A percentile compares a stretch with the other conserved stretches of the same genome.
These are phyloP conservation scores for Aphrocallistes beatrix DNA, from an alignment of 37 sponge, comb jelly and placozoan genomes.

Conservation along the genomic window DNA sequence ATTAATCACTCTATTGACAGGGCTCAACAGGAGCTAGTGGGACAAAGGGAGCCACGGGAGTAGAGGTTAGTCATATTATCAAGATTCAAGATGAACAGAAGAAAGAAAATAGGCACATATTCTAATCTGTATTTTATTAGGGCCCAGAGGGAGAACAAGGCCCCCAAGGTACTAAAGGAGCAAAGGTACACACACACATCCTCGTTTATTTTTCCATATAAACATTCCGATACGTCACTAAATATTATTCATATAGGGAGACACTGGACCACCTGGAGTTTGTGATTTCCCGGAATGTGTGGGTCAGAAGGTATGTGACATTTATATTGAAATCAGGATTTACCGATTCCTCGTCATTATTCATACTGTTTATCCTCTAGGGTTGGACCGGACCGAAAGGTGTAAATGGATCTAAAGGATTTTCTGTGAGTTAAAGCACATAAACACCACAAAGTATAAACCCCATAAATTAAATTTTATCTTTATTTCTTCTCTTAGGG, in stretches of 20 bases:
- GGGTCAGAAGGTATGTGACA: no score
- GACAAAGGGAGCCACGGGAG: not conserved
- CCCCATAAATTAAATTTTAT: not conserved
- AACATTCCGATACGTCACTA: no score
- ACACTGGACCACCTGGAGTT: no score
- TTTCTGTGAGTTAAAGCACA: not conserved
- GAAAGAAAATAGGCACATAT: no score
- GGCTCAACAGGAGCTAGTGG: not conserved
- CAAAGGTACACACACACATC: not conserved
- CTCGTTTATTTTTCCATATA: no score
- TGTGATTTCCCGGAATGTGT: no score
- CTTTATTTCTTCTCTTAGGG: not conserved
- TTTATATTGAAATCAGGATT: no score
- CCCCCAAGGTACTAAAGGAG: not conserved
- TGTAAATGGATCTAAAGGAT: not conserved
- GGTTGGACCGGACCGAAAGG: no score
- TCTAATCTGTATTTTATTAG: no score
- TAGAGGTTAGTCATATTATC: not conserved
- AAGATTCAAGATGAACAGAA: not conserved
- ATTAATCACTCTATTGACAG: not conserved
- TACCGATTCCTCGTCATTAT: no score
- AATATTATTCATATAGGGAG: no score
- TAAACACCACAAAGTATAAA: not conserved
- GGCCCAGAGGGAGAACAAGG: not conserved
- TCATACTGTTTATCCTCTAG: no score